Percentiles rank a stretch among this genome's conserved stretches.
phyloP scores from a whole-genome alignment of 2,797 vertebrate genomes.

The Triplophysa yarkandensis region DNA sequence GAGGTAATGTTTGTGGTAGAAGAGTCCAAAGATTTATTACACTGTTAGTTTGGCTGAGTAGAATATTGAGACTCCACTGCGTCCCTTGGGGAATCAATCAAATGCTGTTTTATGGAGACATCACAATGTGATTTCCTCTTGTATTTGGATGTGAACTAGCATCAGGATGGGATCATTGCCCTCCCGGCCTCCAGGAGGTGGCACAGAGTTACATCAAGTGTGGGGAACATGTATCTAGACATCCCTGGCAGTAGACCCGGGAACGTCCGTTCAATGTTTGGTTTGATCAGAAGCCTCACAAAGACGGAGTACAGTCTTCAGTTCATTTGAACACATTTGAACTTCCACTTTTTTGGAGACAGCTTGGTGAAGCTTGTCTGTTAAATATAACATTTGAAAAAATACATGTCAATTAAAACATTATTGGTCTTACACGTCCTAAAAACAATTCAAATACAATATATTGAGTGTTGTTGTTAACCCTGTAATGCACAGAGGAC shows the following conservation, averaged over 20 bases:
- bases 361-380: too few relatives aligned
- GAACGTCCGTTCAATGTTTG: conserved; percentile 16
- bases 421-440: too few relatives aligned
- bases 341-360: too few relatives aligned
- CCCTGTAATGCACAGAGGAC: too few relatives aligned
- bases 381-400: too few relatives aligned
- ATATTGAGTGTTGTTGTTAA: too few relatives aligned
- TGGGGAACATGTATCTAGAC: conserved; percentile 2
- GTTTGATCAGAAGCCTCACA: neutral
- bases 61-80: conserved; percentile 20
- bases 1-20: conserved; percentile 33
- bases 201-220: conserved; percentile 37
- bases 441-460: too few relatives aligned
- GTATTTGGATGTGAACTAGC: conserved; percentile 7
- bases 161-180: conserved; percentile 43
- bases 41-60: conserved; percentile 6
- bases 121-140: conserved; percentile 30
- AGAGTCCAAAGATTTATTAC: conserved; percentile 19
- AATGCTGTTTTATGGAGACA: conserved; percentile 28
- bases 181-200: conserved; percentile 53
- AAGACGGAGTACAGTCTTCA: neutral
- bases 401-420: too few relatives aligned
- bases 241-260: conserved; percentile 24
- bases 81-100: conserved; percentile 27
- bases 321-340: neutral